A percentile compares a stretch with the other conserved stretches of the same genome.
Evolutionary conservation across 2,888 invertebrate genomes (phyloP).

Genomic region (Apoda limacodes): DNA sequence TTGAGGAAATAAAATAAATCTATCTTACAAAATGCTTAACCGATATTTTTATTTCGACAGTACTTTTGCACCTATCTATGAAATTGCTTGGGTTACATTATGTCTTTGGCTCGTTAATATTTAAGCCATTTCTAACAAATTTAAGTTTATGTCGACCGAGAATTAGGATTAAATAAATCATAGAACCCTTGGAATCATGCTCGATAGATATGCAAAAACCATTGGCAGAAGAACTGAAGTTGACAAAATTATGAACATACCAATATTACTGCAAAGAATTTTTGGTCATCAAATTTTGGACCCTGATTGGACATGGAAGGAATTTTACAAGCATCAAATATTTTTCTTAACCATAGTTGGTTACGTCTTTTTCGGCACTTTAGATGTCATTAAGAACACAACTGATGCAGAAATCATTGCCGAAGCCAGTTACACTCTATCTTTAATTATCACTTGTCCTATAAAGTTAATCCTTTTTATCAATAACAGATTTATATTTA

Average conservation of each 20-base stretch:
- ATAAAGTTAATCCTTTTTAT: slow-evolving; percentile 32
- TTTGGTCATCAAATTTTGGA: slow-evolving; percentile 42
- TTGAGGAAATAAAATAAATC: too few relatives aligned
- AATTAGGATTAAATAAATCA: too few relatives aligned
- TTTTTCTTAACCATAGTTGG: slow-evolving; percentile 22
- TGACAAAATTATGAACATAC: slow-evolving; percentile 28
- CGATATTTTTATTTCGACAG: too few relatives aligned
- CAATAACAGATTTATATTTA: slow-evolving; percentile 25
- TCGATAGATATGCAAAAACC: slow-evolving; percentile 30
- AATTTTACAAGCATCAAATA: slow-evolving; percentile 26
- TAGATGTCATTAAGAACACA: slow-evolving; percentile 26
- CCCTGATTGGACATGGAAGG: slow-evolving; percentile 38
- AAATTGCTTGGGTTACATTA: too few relatives aligned
- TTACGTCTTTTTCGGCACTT: slow-evolving; percentile 39
- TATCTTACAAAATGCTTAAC: too few relatives aligned
- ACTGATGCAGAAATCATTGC: slow-evolving; percentile 26
- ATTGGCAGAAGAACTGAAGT: slow-evolving; percentile 31
- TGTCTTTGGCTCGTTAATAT: too few relatives aligned
- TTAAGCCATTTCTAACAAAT: too few relatives aligned
- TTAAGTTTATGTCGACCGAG: too few relatives aligned
- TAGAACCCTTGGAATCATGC: too few relatives aligned
- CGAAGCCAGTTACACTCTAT: slow-evolving; percentile 37
- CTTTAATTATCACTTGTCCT: slow-evolving; percentile 26
- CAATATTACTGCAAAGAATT: slow-evolving; percentile 30
- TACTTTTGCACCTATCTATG: too few relatives aligned